phyloP scores from a whole-genome alignment of 2,888 invertebrate genomes.

The Euphydryas editha region DNA sequence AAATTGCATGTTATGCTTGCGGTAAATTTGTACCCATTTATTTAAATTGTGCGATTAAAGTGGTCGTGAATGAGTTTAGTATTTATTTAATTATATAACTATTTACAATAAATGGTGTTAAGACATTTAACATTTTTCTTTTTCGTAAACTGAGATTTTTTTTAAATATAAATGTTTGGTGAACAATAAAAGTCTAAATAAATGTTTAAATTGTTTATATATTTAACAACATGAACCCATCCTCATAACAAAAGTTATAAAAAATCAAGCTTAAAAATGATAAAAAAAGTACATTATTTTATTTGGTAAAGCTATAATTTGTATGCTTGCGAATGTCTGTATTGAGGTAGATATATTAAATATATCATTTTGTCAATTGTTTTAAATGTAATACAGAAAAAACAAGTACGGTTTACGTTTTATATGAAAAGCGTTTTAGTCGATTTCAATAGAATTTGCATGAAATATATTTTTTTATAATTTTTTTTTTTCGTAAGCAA shows the following conservation, averaged over 20 bases:
- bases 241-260: background rate
- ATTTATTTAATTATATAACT: background rate
- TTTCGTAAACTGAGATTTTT: background rate
- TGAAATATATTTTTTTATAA: too few relatives aligned
- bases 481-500: too few relatives aligned
- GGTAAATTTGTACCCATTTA: background rate
- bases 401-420: background rate
- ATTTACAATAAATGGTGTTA: background rate
- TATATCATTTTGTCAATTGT: background rate
- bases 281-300: background rate
- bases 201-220: slow-evolving; percentile 9
- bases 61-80: background rate
- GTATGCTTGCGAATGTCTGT: slow-evolving; percentile 6
- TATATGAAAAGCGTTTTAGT: background rate
- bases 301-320: slow-evolving; percentile 7
- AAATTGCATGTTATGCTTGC: background rate
- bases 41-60: background rate
- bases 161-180: background rate
- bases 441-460: background rate
- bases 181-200: slow-evolving; percentile 6
- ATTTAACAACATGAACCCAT: background rate
- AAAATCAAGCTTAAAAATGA: background rate
- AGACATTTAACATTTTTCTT: background rate
- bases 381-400: background rate
- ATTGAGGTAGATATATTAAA: slow-evolving; percentile 6